Conservation (phyloP, 2,888 invertebrate species). For the Sepioteuthis lessoniana region DNA sequence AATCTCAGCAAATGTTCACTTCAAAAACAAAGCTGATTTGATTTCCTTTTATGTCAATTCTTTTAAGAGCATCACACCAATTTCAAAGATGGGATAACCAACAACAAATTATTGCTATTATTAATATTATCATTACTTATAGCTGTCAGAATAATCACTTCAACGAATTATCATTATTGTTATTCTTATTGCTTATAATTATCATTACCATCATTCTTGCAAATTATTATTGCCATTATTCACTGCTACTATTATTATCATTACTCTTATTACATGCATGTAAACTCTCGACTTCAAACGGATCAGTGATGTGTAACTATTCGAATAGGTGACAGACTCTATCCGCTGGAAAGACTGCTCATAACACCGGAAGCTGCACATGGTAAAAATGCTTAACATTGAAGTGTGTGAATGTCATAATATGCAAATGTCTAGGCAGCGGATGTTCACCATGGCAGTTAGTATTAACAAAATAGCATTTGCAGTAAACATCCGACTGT, state of each 20-base stretch:
- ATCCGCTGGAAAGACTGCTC: neutral
- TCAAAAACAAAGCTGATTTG: too few relatives aligned
- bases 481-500: slow-evolving; percentile 33
- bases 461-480: slow-evolving; percentile 8
- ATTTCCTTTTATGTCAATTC: too few relatives aligned
- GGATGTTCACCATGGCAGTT: slow-evolving; percentile 33
- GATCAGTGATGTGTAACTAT: slow-evolving; percentile 23
- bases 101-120: too few relatives aligned
- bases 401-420: slow-evolving; percentile 21
- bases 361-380: neutral
- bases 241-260: neutral
- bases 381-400: slow-evolving; percentile 10
- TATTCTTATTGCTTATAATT: neutral
- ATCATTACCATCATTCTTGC: neutral
- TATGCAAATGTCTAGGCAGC: slow-evolving; percentile 12
- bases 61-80: too few relatives aligned
- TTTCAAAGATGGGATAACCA: too few relatives aligned
- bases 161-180: neutral
- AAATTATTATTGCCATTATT: neutral
- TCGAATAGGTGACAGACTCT: slow-evolving; percentile 23
- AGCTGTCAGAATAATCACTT: neutral
- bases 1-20: too few relatives aligned
- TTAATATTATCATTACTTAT: neutral
- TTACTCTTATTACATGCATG: neutral
- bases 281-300: slow-evolving; percentile 6